Base-by-base conservation (phyloP, 2,888 invertebrate species). In the Sipha maydis region DNA sequence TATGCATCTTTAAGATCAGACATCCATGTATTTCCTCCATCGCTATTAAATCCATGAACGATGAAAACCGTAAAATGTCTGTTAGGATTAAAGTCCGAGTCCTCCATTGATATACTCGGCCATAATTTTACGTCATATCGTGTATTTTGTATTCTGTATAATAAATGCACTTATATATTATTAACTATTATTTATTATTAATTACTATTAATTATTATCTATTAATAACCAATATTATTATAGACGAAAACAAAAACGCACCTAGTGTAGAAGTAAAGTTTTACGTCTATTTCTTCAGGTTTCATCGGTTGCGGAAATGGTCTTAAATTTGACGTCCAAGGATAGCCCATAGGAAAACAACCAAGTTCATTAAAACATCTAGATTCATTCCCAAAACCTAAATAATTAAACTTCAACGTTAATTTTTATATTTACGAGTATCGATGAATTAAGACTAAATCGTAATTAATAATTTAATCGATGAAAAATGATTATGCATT, bases 21-120 rank as follows among this genome's bases (percentile, higher is more conserved):
- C n/a, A 95, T 93, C 95, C 95, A 95, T 0, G 92, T 91, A 1
- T 93, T 93, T 89, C 93, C 93, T 89, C 94, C 93, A 90, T 93
- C 93, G 85, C 94, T 94, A 91, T 94, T 93, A 90, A 94, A 95
- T 0, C 95, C 95, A 90, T 95, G 95, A 0, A 94, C 93, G 41
- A 95, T 94, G 90, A 95, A 91, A 25, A 94, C 92, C 0, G 95
- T 95, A 90, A 67, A 90, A 1, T 85, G 38, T 25, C 90, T 89
- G 0, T 85, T 79, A 7, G 90, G 83, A 56, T 93, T 91, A 90
- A 93, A 95, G 90, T 94, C 93, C 0, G 93, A 93, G 92, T 93
- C 94, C 89, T 94, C 93, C 21, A 95, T 76, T 38, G 89, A 73
- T 28, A 91, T 90, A 14, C 90, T 67, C 0, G 90, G 90, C 90